These are phyloP conservation scores for Didymodactylos carnosus DNA, from an alignment of 2,888 invertebrate species.

Conservation along the genomic window DNA sequence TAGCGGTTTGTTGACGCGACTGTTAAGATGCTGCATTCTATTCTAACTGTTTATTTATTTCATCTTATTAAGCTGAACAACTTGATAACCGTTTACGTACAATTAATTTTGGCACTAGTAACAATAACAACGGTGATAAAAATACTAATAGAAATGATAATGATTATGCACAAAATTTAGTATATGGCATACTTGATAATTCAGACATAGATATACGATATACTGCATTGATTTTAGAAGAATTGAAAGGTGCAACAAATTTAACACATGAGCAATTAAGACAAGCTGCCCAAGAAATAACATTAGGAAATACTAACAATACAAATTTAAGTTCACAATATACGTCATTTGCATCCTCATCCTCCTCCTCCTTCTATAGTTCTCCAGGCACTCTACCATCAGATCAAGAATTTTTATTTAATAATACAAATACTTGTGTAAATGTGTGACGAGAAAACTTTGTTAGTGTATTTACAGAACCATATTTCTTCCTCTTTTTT, in stretches of 20 bases:
- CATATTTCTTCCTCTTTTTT: no score
- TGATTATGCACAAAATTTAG: slow-evolving; percentile 1
- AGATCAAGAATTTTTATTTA: background rate
- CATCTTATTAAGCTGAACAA: no score
- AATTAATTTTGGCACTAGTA: no score
- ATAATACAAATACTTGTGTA: background rate
- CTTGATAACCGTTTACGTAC: no score
- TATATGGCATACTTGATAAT: slow-evolving; percentile 5
- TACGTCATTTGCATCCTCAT: background rate
- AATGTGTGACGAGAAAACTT: background rate
- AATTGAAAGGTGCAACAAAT: slow-evolving; percentile 10
- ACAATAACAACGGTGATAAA: no score
- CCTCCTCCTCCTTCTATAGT: no score
- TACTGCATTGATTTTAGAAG: slow-evolving; percentile 7
- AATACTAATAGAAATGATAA: no score
- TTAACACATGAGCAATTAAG: slow-evolving; percentile 7
- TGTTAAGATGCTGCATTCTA: no score
- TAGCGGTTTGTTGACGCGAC: no score
- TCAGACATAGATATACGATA: slow-evolving; percentile 9
- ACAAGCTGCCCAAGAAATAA: slow-evolving; percentile 5
- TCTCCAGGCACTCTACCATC: background rate
- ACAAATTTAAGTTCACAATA: background rate
- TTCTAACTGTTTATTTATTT: no score
- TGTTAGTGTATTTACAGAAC: no score
- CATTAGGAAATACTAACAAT: no score